Base-by-base conservation (phyloP, 2,888 invertebrate genomes). In the Fragum fragum region DNA sequence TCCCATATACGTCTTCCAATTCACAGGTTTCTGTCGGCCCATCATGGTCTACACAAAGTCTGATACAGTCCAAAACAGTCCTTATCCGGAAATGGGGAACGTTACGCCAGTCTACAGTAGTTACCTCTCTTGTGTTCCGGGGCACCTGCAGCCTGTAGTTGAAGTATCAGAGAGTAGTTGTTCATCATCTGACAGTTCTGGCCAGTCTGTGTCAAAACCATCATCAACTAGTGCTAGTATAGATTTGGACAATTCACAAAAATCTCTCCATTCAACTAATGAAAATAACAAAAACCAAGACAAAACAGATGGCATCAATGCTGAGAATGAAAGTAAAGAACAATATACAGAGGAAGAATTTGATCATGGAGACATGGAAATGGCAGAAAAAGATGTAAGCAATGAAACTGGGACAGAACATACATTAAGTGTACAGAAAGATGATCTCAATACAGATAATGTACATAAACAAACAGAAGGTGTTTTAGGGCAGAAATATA, bases 1-100 rank as follows among this genome's bases (percentile, higher is more conserved):
- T n/a, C n/a, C n/a, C n/a, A n/a, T n/a, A n/a, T n/a, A n/a, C n/a
- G n/a, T 36, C 32, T 6, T 36, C 9, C 32, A 36, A 9, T 42
- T 82, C 85, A 0, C 88, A 94, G 93, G 94, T 28, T 94, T 94
- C 84, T 89, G 91, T 76, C 83, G 94, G 7, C 93, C 93, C 5
- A 83, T 94, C 32, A 89, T 90, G 71, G 85, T 93, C 79, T 93
- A 91, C 83, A 92, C 90, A n/a, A 94, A 94, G 77, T 79, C 88
- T 23, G 90, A 90, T 36, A 89, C 89, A 3, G 79, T 83, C 14
- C 86, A 85, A 26, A 89, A 85, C 81, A 89, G 89, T 69, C 88
- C 87, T 7, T 79, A 79, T 42, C 76, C 81, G 6, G 86, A 79
- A 28, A 53, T 73, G 21, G 79, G 79, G 23, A 76, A 68, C 42